These are phyloP conservation scores for Steatornis caripensis DNA, from an alignment of 2,113 vertebrate species.

Conservation along the genomic window DNA sequence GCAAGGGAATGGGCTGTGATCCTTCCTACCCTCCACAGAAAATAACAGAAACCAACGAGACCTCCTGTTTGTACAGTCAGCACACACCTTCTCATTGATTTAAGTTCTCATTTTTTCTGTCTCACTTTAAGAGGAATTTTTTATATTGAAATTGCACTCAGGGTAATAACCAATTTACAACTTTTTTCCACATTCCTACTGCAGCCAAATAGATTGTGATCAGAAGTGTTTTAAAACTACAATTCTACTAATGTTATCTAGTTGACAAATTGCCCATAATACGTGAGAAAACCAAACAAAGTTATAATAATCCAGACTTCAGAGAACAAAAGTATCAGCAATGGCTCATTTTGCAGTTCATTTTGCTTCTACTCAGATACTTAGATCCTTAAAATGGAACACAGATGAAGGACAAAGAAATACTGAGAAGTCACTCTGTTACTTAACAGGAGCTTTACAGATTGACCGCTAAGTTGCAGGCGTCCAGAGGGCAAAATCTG, in stretches of 20 bases:
- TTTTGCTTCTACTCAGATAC: conserved; percentile 46
- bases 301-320: conserved; percentile 62
- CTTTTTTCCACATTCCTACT: conserved; percentile 13
- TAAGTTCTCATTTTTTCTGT: conserved; percentile 29
- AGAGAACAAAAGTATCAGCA: conserved; percentile 58
- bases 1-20: not conserved
- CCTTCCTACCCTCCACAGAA: not conserved
- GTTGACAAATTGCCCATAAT: conserved; percentile 70
- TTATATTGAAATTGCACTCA: conserved; percentile 39
- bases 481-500: conserved; percentile 62
- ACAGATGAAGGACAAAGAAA: conserved; percentile 59
- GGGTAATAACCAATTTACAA: conserved; percentile 52
- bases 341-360: conserved; percentile 47
- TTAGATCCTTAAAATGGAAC: conserved; percentile 54
- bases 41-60: not conserved
- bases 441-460: conserved; percentile 25
- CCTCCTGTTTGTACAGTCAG: not conserved
- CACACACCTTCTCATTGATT: conserved; percentile 17
- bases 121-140: conserved; percentile 12
- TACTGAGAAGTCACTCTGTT: conserved; percentile 40
- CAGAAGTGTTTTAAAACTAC: conserved; percentile 30
- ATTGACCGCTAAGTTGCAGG: conserved; percentile 55
- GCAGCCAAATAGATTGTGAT: conserved; percentile 52
- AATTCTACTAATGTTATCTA: conserved; percentile 62
- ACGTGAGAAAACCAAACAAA: conserved; percentile 64